Evolutionary conservation across 2,888 invertebrate species (phyloP), one percentile per base, ranked within the genome.

Genomic region (Eupsilia transversa): DNA sequence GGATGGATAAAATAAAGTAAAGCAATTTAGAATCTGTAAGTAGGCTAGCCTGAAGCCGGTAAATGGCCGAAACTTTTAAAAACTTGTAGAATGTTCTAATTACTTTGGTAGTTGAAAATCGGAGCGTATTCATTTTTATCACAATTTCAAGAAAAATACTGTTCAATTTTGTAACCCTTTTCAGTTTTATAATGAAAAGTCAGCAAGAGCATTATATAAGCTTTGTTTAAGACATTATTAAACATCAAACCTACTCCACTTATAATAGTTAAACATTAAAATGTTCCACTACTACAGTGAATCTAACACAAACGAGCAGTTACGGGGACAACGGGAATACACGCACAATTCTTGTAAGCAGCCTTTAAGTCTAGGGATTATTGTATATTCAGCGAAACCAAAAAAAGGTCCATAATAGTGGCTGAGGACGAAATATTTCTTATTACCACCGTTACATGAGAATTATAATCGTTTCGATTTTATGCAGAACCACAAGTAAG

Each of bases 31-130:
- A 59, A 52, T 35, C 33, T 61, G 33, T 56, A 43, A 72, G 68
- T 60, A 72, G 80, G 27, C 61, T 65, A 46, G 61, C 69, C 54
- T 52, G 56, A 30, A 63, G 49, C 41, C 54, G 57, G 66, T 59
- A 41, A 78, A 60, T 67, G 54, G 43, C 33, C 38, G 46, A 52
- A 67, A 81, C 76, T 79, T 81, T 71, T 43, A 79, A 71, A 52
- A 46, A 79, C 65, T 79, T 49, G n/a, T 49, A 66, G 5, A 79
- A 59, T 67, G 20, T 67, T 77, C 23, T 70, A 67, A 73, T 78
- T 70, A 60, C 69, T 67, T 72, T 38, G 38, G 27, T 63, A 63
- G 59, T 52, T 56, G 52, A 66, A 82, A 76, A 74, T 74, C 23
- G 20, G 63, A 59, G 43, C 30, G n/a, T 60, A 72, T 60, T 79